Evolutionary conservation across 2,888 invertebrate genomes (phyloP).

Genomic region (Fragum sueziense): DNA sequence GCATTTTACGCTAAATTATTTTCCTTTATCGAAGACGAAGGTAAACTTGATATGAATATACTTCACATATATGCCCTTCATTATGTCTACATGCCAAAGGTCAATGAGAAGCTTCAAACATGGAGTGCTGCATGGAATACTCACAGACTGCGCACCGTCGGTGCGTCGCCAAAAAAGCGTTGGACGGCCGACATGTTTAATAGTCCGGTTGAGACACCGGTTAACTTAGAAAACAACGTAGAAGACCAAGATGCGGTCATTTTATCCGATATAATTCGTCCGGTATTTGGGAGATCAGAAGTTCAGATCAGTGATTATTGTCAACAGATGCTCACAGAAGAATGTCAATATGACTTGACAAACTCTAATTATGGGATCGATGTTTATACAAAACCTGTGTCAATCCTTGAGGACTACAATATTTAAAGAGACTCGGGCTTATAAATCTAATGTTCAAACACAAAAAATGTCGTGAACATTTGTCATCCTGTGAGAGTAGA

Average conservation of each 20-base stretch:
- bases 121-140: constrained; percentile 19
- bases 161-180: not conserved
- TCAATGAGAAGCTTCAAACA: constrained; percentile 15
- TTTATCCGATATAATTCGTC: not conserved
- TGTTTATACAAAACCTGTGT: constrained; percentile 8
- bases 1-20: constrained; percentile 23
- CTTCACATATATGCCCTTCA: constrained; percentile 34
- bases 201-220: not conserved
- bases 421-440: too few species aligned
- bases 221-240: not conserved
- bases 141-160: constrained; percentile 17
- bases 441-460: too few species aligned
- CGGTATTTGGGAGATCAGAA: not conserved
- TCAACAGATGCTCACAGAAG: not conserved
- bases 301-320: not conserved
- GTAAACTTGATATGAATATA: constrained; percentile 18
- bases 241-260: not conserved
- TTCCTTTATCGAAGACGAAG: constrained; percentile 29
- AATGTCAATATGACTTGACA: constrained; percentile 12
- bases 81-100: constrained; percentile 27
- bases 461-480: too few species aligned
- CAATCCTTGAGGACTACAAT: not conserved
- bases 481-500: too few species aligned
- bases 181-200: constrained; percentile 18
- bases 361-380: constrained; percentile 15